phyloP scores from a whole-genome alignment of 2,888 invertebrate genomes.

The Gastrophysa polygoni region DNA sequence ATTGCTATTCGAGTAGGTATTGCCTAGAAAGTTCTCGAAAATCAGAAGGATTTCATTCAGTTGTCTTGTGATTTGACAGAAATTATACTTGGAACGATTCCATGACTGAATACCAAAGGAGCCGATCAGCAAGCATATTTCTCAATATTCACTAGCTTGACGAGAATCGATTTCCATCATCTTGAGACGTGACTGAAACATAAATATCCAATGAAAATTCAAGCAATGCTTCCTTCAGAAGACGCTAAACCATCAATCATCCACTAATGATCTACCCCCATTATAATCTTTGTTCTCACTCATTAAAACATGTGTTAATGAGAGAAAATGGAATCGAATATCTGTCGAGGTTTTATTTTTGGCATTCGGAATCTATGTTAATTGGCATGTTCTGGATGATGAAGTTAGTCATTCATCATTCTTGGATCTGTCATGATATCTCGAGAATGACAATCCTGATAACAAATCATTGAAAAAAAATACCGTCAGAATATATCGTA shows the following conservation, averaged over 20 bases:
- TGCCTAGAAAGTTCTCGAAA: too few species aligned
- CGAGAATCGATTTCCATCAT: neutral
- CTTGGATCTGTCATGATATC: neutral
- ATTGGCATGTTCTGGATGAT: constrained; percentile 1
- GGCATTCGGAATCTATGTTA: neutral
- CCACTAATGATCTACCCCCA: constrained; percentile 22
- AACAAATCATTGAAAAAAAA: neutral
- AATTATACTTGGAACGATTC: too few species aligned
- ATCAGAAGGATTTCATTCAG: too few species aligned
- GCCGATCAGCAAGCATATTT: too few species aligned
- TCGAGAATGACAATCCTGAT: neutral
- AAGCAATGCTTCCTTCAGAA: neutral
- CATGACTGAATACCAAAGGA: too few species aligned
- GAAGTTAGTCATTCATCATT: neutral
- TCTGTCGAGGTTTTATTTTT: neutral
- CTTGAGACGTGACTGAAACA: neutral
- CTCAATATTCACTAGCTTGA: neutral
- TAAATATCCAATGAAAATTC: neutral
- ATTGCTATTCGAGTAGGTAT: too few species aligned
- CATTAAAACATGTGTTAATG: constrained; percentile 26
- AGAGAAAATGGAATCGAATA: neutral
- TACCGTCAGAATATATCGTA: neutral
- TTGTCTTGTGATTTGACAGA: too few species aligned
- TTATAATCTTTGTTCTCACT: constrained; percentile 30
- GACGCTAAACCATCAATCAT: constrained; percentile 20